A percentile compares a stretch with the other conserved stretches of the same genome.
Conservation (phyloP, 2,888 invertebrate species). For the Cephus pygmeus region DNA sequence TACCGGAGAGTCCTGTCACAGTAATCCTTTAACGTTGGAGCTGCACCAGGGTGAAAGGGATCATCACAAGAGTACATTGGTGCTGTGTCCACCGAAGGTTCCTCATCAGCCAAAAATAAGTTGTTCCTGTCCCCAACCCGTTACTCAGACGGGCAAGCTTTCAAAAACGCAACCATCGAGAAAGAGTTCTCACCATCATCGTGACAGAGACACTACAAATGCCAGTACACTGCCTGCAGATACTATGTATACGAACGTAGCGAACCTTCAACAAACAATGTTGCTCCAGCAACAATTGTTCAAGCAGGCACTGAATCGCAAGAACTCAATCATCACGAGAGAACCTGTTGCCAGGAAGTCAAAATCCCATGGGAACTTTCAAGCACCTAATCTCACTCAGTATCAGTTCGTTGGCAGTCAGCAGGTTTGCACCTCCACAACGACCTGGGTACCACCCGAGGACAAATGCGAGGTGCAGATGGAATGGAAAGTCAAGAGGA, state of each 20-base stretch:
- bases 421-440: slow-evolving; percentile 63
- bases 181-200: slow-evolving; percentile 18
- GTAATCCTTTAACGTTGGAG: slow-evolving; percentile 71
- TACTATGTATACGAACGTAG: slow-evolving; percentile 78
- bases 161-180: slow-evolving; percentile 22
- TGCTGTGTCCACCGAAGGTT: slow-evolving; percentile 47
- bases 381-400: slow-evolving; percentile 71
- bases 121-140: slow-evolving; percentile 47
- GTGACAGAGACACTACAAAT: slow-evolving; percentile 30
- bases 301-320: slow-evolving; percentile 67
- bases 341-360: slow-evolving; percentile 46
- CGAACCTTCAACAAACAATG: slow-evolving; percentile 77
- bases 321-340: slow-evolving; percentile 50
- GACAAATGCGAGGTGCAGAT: slow-evolving; percentile 65
- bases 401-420: slow-evolving; percentile 72
- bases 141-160: slow-evolving; percentile 26
- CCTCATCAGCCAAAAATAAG: slow-evolving; percentile 26
- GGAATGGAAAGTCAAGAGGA: slow-evolving; percentile 82
- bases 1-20: slow-evolving; percentile 81
- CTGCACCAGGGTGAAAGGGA: slow-evolving; percentile 66
- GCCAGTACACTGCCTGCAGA: slow-evolving; percentile 65
- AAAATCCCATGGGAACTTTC: slow-evolving; percentile 65
- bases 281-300: slow-evolving; percentile 75
- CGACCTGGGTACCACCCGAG: slow-evolving; percentile 39
- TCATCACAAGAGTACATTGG: slow-evolving; percentile 61